Evolutionary conservation across 2,113 vertebrate species (phyloP), one percentile per base, ranked within the genome.

Genomic region (Ramphastos sulfuratus): DNA sequence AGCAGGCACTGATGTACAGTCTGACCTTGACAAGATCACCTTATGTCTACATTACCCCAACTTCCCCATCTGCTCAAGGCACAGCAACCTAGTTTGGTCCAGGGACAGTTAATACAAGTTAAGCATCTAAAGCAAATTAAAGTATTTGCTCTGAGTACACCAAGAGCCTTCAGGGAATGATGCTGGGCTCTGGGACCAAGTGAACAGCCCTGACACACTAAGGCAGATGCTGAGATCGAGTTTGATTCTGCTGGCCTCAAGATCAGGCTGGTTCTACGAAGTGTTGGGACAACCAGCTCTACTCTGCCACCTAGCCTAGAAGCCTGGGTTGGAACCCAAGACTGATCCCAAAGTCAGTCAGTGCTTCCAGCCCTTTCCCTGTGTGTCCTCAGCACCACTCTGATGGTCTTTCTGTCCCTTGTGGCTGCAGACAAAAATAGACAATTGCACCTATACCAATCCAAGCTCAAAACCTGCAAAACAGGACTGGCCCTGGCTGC

Each of bases 291-390:
- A 67, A 78, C 37, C 33, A 37, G 54, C 18, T 33, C 30, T 19
- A 67, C 39, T 50, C 37, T 0, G 0, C 8, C 23, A 7, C 18
- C 21, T 4, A 1, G 72, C 10, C 33, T 1, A 0, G 10, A 10
- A 48, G 9, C 56, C 56, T 63, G 1, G 54, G 55, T 10, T 6
- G 16, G 28, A 56, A 17, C 8, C 31, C 2, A 0, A 0, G 12
- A 9, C 28, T 23, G 25, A 18, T 18, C 74, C 66, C 35, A 5
- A 15, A 63, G 8, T 19, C 69, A 24, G 3, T 5, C 46, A 15
- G n/a, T 4, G 16, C 4, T n/a, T 64, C 42, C 79, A 85, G 70
- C 46, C 60, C 20, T 63, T 55, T 9, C 10, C 60, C 39, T 3
- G 8, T 31, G 30, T 64, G 48, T 30, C 35, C 42, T 42, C 25